These are phyloP conservation scores for Dallia pectoralis DNA, from an alignment of 2,797 vertebrate genomes.

Conservation along the genomic window DNA sequence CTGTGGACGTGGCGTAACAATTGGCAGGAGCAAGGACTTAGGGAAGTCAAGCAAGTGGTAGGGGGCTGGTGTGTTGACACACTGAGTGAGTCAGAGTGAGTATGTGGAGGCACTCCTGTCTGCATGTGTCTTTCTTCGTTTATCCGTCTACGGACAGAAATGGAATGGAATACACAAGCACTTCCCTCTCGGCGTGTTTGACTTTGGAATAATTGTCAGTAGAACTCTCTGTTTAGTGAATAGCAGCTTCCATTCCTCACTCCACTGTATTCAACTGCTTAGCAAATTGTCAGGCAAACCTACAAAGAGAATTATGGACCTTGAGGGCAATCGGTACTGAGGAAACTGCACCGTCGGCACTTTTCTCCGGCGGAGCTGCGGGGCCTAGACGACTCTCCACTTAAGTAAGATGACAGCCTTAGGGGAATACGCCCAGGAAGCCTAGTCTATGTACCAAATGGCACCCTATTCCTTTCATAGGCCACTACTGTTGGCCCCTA, in stretches of 20 bases:
- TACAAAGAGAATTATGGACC: slow-evolving; percentile 76
- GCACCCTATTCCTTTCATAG: background rate
- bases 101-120: background rate
- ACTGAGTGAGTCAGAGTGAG: background rate
- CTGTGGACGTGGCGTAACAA: background rate
- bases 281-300: slow-evolving; percentile 72
- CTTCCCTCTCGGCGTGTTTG: slow-evolving; percentile 27
- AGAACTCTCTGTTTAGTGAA: slow-evolving; percentile 39
- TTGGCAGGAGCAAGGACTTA: background rate
- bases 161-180: slow-evolving; percentile 38
- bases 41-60: background rate
- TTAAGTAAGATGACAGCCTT: slow-evolving; percentile 73
- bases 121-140: background rate
- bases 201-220: slow-evolving; percentile 27
- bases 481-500: background rate
- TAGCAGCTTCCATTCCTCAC: slow-evolving; percentile 51
- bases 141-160: slow-evolving; percentile 12
- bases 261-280: slow-evolving; percentile 61
- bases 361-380: slow-evolving; percentile 68
- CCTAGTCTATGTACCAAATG: slow-evolving; percentile 56
- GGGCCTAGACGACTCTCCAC: slow-evolving; percentile 65
- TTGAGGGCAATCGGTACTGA: slow-evolving; percentile 58
- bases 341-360: slow-evolving; percentile 74
- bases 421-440: slow-evolving; percentile 58
- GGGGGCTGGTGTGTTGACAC: background rate